phyloP scores from a whole-genome alignment of 35 echinoderm and acorn worm species.

The Holothuria glaberrima region DNA sequence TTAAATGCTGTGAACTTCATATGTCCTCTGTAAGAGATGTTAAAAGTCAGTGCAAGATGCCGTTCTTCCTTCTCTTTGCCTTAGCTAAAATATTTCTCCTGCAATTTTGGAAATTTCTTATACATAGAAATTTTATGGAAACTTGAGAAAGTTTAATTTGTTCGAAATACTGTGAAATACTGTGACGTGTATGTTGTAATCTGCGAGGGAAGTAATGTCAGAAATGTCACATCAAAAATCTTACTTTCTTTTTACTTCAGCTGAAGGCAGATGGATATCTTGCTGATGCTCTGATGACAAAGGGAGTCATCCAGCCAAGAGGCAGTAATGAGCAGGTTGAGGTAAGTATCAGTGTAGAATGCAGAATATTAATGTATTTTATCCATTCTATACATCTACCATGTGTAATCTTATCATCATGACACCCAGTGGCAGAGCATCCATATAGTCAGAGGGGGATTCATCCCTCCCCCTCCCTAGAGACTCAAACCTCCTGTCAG shows the following conservation, averaged over 20 bases:
- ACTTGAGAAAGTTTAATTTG: background rate
- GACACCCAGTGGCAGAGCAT: too few relatives aligned
- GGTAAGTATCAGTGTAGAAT: constrained; percentile 39
- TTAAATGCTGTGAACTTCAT: too few relatives aligned
- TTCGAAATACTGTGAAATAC: too few relatives aligned
- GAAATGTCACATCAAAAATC: background rate
- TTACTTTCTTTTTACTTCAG: constrained; percentile 44
- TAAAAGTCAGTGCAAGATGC: too few relatives aligned
- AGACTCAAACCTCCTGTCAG: too few relatives aligned
- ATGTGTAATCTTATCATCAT: background rate
- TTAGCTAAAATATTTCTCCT: too few relatives aligned
- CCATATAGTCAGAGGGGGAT: too few relatives aligned
- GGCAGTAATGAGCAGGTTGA: constrained; percentile 79
- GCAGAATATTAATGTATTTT: background rate
- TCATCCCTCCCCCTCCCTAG: too few relatives aligned
- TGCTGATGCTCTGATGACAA: constrained; percentile 95
- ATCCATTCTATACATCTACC: background rate
- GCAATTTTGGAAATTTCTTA: too few relatives aligned
- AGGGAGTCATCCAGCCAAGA: constrained; percentile 77
- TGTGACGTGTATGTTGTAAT: background rate
- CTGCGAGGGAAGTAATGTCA: background rate
- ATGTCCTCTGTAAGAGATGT: too few relatives aligned
- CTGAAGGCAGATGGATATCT: constrained; percentile 83
- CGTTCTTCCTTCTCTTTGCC: too few relatives aligned
- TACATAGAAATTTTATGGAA: too few relatives aligned